Conservation (phyloP, 2,113 vertebrate genomes). For the Echinops telfairi region DNA sequence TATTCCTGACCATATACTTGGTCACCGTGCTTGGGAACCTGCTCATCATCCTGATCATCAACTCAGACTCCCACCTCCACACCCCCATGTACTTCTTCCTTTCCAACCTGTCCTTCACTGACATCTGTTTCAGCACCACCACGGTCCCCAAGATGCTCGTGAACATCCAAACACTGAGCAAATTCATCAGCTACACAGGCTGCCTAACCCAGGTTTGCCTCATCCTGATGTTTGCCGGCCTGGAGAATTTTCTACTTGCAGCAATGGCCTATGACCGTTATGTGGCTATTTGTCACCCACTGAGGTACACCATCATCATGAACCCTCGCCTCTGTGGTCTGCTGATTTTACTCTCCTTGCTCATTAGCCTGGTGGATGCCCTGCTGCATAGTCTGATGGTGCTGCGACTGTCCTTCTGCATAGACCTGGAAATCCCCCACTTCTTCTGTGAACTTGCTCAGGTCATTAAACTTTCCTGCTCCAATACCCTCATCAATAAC, state of each 20-base stretch:
- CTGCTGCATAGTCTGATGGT: conserved; percentile 33
- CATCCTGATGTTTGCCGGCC: not conserved
- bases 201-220: conserved; percentile 28
- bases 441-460: conserved; percentile 72
- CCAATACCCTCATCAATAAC: conserved; percentile 54
- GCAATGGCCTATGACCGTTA: conserved; percentile 7
- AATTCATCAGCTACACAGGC: conserved; percentile 11
- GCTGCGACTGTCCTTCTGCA: conserved; percentile 40
- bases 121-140: conserved; percentile 32
- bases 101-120: not conserved
- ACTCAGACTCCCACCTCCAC: not conserved
- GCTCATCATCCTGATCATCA: not conserved
- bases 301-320: conserved; percentile 3
- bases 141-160: conserved; percentile 9
- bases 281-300: conserved; percentile 59
- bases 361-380: not conserved
- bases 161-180: not conserved
- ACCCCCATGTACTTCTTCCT: not conserved
- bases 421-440: not conserved
- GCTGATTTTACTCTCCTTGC: not conserved
- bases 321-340: not conserved
- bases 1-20: not conserved
- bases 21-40: not conserved
- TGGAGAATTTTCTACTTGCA: not conserved
- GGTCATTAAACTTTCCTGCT: conserved; percentile 56